Evolutionary conservation across 2,888 invertebrate genomes (phyloP).

Genomic region (Pandemis heparana): DNA sequence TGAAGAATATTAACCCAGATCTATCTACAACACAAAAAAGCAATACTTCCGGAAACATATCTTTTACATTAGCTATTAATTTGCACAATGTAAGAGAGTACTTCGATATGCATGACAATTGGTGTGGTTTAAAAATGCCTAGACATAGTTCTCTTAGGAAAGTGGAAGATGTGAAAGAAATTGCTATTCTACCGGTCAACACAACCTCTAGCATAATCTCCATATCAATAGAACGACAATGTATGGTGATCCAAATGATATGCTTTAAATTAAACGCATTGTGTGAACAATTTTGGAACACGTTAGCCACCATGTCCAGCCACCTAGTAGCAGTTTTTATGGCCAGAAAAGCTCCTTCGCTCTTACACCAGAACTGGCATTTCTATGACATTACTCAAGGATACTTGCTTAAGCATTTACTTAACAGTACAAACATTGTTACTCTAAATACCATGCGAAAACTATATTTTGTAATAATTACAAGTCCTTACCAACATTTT

Average conservation of each 20-base stretch:
- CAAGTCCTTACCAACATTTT: conserved; percentile 45
- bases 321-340: not conserved
- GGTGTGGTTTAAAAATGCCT: not conserved
- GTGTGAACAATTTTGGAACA: conserved; percentile 12
- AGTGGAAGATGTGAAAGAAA: not conserved
- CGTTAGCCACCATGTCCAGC: conserved; percentile 2
- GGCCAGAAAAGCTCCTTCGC: not conserved
- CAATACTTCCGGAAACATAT: not conserved
- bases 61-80: not conserved
- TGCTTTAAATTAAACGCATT: not conserved
- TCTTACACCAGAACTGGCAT: conserved; percentile 51
- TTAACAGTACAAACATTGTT: conserved; percentile 49
- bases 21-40: not conserved
- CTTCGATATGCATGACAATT: conserved; percentile 1
- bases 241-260: not conserved
- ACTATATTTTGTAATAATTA: conserved; percentile 56
- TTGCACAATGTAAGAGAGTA: not conserved
- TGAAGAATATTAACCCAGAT: not conserved
- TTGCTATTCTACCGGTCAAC: not conserved
- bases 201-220: not conserved
- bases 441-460: conserved; percentile 53
- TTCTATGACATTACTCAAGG: conserved; percentile 55
- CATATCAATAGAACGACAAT: conserved; percentile 1
- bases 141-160: not conserved
- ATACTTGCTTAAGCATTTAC: conserved; percentile 50